Conservation (phyloP, 1,140 invertebrate species). For the Mesaphorura yosii region DNA sequence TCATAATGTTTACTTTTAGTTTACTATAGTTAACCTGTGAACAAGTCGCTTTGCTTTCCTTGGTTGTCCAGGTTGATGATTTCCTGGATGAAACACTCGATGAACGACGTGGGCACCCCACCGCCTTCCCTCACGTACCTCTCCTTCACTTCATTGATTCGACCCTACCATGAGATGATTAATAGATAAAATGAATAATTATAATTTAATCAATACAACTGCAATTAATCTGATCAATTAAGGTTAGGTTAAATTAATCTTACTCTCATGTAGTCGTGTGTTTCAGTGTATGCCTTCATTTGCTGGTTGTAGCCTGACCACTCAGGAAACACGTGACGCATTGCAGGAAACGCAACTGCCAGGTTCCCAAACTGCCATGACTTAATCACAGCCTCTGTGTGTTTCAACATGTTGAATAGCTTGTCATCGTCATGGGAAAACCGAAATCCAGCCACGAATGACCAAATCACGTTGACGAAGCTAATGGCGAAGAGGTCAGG, state of each 20-base stretch:
- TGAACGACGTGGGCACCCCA: constrained; percentile 43
- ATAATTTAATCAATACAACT: not conserved
- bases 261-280: not conserved
- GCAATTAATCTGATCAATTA: not conserved
- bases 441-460: constrained; percentile 64
- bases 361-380: constrained; percentile 1
- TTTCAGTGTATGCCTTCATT: not conserved
- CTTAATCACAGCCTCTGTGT: constrained; percentile 2
- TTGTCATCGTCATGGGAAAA: constrained; percentile 36
- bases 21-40: not conserved
- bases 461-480: constrained; percentile 53
- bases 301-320: constrained; percentile 9
- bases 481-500: not conserved
- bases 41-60: not conserved
- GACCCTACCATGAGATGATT: not conserved
- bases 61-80: not conserved
- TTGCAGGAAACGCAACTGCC: constrained; percentile 11
- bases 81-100: constrained; percentile 52
- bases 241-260: not conserved
- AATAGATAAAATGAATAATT: not conserved
- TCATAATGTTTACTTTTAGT: not conserved
- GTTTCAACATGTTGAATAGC: constrained; percentile 7
- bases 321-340: constrained; percentile 2
- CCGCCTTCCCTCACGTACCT: not conserved
- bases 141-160: not conserved